These are phyloP conservation scores for Tethya wilhelma DNA, from an alignment of 37 sponge, comb jelly and placozoan species.

Conservation along the genomic window DNA sequence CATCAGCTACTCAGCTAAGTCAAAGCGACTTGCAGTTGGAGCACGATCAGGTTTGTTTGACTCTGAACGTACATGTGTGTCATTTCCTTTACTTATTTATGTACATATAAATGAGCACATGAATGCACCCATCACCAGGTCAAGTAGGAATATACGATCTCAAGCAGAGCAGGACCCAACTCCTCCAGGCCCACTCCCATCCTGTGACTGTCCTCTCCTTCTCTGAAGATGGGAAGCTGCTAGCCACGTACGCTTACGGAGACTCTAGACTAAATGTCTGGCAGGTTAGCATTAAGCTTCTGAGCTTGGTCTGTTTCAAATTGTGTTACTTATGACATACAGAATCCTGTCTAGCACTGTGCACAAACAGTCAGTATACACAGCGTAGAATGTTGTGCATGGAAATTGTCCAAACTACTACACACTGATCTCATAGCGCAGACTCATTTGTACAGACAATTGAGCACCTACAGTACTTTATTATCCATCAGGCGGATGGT, in stretches of 20 bases:
- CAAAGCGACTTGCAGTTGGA: slow-evolving; percentile 82
- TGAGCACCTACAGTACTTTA: no score
- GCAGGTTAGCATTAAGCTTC: slow-evolving; percentile 79
- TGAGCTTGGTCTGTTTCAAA: no score
- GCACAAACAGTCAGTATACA: no score
- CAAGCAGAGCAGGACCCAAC: slow-evolving; percentile 64
- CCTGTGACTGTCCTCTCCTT: slow-evolving; percentile 83
- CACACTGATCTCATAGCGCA: no score
- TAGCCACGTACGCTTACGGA: slow-evolving; percentile 85
- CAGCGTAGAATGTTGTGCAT: no score
- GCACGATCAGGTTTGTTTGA: slow-evolving; percentile 67
- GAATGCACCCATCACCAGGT: slow-evolving; percentile 17
- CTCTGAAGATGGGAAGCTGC: slow-evolving; percentile 85
- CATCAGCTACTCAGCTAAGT: slow-evolving; percentile 77
- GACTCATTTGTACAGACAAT: no score
- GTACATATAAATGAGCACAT: neutral
- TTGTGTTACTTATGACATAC: no score
- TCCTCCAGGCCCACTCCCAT: slow-evolving; percentile 69
- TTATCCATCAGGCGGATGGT: no score
- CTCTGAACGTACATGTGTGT: slow-evolving; percentile 20
- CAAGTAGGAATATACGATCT: slow-evolving; percentile 79
- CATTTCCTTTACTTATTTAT: neutral
- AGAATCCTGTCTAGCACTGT: no score
- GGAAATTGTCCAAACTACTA: no score
- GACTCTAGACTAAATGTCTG: slow-evolving; percentile 79